Base-by-base conservation (phyloP, 2,797 vertebrate genomes). In the Fratercula arctica region DNA sequence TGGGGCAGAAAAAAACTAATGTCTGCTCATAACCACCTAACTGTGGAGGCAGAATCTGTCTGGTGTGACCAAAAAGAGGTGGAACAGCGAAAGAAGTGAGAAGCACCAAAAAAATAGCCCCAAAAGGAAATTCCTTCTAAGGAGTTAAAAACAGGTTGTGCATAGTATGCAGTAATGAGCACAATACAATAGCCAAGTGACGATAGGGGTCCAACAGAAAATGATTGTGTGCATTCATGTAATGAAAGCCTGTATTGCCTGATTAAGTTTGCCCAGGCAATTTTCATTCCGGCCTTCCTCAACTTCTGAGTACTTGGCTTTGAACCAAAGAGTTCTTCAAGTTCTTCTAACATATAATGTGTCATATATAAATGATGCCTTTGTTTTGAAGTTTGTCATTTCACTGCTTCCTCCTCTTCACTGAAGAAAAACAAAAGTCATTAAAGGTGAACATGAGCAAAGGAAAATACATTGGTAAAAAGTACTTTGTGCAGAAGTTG, bases 321-420 rank as follows among this genome's bases (percentile, higher is more conserved):
- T 87, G 75, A 87, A 94, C 59, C 84, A 96, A 88, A 75, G 66
- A 54, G 54, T 84, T 94, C 56, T 90, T 92, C 63, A 79, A 73
- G 70, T 74, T 92, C 77, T 92, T 86, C 54, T 79, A 73, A 82
- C 31, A 48, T 96, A 93, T 86, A 87, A 82, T n/a, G 23, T 93
- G 74, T 92, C 88, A 60, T 83, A 85, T 87, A 93, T 67, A 87
- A 96, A 90, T 33, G 68, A 75, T 80, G 75, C 29, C 50, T 95
- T 96, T 95, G 95, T 96, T 93, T 95, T 70, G 64, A 84, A 90
- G 39, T 91, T 88, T 59, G 56, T 92, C 48, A 59, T 54, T 91
- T 94, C 70, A 41, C 14, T 95, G 31, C 74, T 93, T 91, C 93
- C n/a, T 67, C 25, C 77, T 89, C 63, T 70, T 86, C 67, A 60